These are phyloP conservation scores for Polydrusus tereticollis DNA, from an alignment of 2,888 invertebrate genomes.

Conservation along the genomic window DNA sequence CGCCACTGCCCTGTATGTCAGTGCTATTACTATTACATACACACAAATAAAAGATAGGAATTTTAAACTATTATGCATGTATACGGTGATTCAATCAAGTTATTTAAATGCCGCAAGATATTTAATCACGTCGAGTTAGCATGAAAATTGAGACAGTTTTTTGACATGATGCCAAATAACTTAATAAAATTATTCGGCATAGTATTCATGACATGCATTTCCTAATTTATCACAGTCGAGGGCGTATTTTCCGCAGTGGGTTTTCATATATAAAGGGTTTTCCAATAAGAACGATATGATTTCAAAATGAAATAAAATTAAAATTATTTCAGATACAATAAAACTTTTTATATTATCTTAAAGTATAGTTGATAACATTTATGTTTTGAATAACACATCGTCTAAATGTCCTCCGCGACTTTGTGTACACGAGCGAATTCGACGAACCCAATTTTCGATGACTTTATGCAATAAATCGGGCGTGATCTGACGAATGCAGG, in stretches of 20 bases:
- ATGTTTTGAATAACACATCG: too few relatives aligned
- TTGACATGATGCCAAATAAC: constrained; percentile 4
- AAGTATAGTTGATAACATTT: too few relatives aligned
- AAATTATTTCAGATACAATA: not conserved
- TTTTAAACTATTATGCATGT: not conserved
- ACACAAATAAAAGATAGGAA: not conserved
- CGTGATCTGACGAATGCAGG: too few relatives aligned
- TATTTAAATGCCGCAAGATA: not conserved
- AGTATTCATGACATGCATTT: not conserved
- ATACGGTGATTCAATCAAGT: not conserved
- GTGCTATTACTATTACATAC: too few relatives aligned
- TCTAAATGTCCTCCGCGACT: too few relatives aligned
- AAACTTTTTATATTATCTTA: too few relatives aligned
- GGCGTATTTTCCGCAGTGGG: not conserved
- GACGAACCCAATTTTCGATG: too few relatives aligned
- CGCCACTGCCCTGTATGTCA: too few relatives aligned
- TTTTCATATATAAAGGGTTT: not conserved
- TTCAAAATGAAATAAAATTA: not conserved
- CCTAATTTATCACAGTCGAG: not conserved
- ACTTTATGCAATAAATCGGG: too few relatives aligned
- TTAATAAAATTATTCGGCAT: not conserved
- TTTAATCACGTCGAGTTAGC: not conserved
- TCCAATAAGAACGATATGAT: too few relatives aligned
- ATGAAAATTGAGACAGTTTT: not conserved
- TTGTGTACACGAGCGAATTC: too few relatives aligned